Evolutionary conservation across 1,140 invertebrate species (phyloP), one percentile per base, ranked within the genome.

Genomic region (Thalassaphorura encarpata): DNA sequence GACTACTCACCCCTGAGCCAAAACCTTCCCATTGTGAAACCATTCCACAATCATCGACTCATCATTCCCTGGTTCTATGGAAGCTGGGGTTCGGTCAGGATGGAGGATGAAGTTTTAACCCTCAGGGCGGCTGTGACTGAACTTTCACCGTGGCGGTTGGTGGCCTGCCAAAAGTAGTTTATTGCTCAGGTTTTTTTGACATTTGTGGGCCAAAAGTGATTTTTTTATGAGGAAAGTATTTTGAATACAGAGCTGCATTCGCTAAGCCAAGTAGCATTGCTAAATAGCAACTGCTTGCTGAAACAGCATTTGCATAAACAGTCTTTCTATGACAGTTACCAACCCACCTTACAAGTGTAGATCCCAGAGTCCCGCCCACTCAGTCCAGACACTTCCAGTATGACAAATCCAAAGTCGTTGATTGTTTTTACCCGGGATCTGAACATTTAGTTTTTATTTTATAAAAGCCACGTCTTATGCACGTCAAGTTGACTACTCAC

Each of bases 1-100:
- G n/a, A n/a, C n/a, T n/a, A n/a, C n/a, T n/a, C n/a, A n/a, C n/a
- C n/a, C n/a, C 57, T 86, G 82, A 66, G 84, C 80, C 42, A 95
- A 74, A 11, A 89, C 79, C 74, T 93, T 90, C 29, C 91, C 92
- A 71, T 97, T 94, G 64, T 95, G 90, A 80, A 84, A 96, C 92
- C 92, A 97, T 73, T 96, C 92, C 16, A 97, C 89, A n/a, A n/a
- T n/a, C n/a, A n/a, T n/a, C n/a, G n/a, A n/a, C 54, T 84, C 89
- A 1, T 87, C 91, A 66, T 89, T 89, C 8, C 91, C 80, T n/a
- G 92, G 92, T 52, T 82, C 80, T 21, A 80, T 31, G 89, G 89
- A 40, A 94, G 67, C 68, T 93, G 89, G n/a, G 89, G 89, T 68
- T 93, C 89, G 58, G 91, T 74, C 57, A 93, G 82, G 53, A 95